Conservation (phyloP, 2,888 invertebrate genomes). For the Amiota minor region DNA sequence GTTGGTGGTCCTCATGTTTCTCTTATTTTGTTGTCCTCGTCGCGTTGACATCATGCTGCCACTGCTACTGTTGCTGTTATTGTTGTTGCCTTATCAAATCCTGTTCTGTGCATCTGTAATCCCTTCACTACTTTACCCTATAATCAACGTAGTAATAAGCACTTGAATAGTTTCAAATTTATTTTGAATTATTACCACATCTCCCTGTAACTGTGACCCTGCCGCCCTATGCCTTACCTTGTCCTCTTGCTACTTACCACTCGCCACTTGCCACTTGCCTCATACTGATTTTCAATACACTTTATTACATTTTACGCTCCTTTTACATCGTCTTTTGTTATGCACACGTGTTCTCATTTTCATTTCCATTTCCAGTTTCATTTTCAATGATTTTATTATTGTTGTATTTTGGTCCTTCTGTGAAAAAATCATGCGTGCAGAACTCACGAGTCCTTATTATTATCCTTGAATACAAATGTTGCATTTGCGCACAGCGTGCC, state of each 20-base stretch:
- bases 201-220: too few species aligned
- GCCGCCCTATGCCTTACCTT: too few species aligned
- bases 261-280: not conserved
- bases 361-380: not conserved
- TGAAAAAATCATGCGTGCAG: slow-evolving; percentile 13
- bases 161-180: slow-evolving; percentile 61
- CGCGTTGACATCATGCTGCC: slow-evolving; percentile 4
- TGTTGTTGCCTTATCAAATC: not conserved
- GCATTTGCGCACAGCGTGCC: slow-evolving; percentile 62
- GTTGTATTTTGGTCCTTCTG: slow-evolving; percentile 6
- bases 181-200: slow-evolving; percentile 55
- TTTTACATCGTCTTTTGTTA: slow-evolving; percentile 5
- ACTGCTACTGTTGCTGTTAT: slow-evolving; percentile 12
- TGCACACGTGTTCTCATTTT: slow-evolving; percentile 22
- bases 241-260: too few species aligned
- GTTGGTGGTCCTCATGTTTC: slow-evolving; percentile 4
- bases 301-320: slow-evolving; percentile 18
- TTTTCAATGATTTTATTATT: not conserved
- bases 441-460: slow-evolving; percentile 2
- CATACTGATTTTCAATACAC: not conserved
- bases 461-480: slow-evolving; percentile 64
- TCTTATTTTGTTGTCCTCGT: not conserved
- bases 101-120: not conserved
- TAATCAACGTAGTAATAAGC: slow-evolving; percentile 41
- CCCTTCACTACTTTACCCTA: not conserved